phyloP scores from a whole-genome alignment of 2,113 vertebrate genomes.

The Triplophysa tibetana region DNA sequence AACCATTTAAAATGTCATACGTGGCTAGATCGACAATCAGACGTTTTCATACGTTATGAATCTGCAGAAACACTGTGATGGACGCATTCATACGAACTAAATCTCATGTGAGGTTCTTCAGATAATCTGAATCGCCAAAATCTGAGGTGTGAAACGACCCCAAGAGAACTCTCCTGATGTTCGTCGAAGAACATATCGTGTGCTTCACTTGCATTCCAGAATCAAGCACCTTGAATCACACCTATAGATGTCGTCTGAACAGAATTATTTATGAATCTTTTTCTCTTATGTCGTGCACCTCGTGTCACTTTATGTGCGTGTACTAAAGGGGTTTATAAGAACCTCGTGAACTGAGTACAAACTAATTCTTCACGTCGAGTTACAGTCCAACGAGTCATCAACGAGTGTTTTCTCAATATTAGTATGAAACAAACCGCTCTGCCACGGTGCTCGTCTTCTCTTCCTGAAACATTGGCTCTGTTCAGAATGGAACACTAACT shows the following conservation, averaged over 20 bases:
- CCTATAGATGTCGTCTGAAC: conserved; percentile 59
- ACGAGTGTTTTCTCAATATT: neutral
- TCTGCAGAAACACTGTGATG: too few relatives aligned
- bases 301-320: conserved; percentile 2
- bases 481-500: conserved; percentile 6
- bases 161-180: neutral
- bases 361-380: neutral
- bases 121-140: too few relatives aligned
- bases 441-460: neutral
- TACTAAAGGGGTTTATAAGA: neutral
- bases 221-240: conserved; percentile 12
- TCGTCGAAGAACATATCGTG: neutral
- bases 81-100: too few relatives aligned
- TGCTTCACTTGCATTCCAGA: neutral
- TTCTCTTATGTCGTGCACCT: conserved; percentile 8
- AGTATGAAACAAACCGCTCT: neutral
- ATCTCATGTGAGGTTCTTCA: too few relatives aligned
- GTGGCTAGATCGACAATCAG: too few relatives aligned
- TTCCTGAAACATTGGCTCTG: neutral
- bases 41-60: too few relatives aligned
- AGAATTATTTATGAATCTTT: conserved; percentile 77
- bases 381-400: neutral
- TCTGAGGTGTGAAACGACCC: neutral
- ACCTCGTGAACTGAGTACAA: neutral
- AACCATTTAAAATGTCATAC: too few relatives aligned